Evolutionary conservation across 1,140 invertebrate genomes (phyloP).

Genomic region (Neotoxoptera formosana): DNA sequence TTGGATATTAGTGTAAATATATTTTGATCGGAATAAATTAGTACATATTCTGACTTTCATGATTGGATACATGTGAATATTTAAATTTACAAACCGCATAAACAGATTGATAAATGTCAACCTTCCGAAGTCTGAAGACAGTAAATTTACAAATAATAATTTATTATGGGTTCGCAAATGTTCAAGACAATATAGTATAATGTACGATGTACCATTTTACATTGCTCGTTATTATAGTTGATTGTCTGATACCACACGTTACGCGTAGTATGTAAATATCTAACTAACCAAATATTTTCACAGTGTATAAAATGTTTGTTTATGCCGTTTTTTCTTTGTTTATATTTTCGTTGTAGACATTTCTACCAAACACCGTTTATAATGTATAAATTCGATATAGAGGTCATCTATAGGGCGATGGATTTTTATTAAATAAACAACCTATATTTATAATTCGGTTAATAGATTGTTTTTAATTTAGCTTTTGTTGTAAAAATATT

Average conservation of each 20-base stretch:
- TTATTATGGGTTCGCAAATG: background rate
- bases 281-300: background rate
- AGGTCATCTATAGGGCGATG: background rate
- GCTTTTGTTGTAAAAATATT: background rate
- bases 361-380: background rate
- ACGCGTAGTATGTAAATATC: background rate
- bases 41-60: background rate
- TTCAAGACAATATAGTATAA: background rate
- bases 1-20: background rate
- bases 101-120: background rate
- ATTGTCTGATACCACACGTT: background rate
- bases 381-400: background rate
- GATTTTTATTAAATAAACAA: constrained; percentile 5
- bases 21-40: background rate
- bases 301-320: background rate
- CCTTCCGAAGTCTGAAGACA: background rate
- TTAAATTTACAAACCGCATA: background rate
- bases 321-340: background rate
- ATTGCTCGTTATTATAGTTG: background rate
- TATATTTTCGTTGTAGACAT: background rate
- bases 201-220: background rate
- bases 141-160: background rate
- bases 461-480: background rate
- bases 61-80: background rate
- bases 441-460: background rate